These are phyloP conservation scores for Megatriorchis doriae DNA, from an alignment of 2,113 vertebrate species.

Conservation along the genomic window DNA sequence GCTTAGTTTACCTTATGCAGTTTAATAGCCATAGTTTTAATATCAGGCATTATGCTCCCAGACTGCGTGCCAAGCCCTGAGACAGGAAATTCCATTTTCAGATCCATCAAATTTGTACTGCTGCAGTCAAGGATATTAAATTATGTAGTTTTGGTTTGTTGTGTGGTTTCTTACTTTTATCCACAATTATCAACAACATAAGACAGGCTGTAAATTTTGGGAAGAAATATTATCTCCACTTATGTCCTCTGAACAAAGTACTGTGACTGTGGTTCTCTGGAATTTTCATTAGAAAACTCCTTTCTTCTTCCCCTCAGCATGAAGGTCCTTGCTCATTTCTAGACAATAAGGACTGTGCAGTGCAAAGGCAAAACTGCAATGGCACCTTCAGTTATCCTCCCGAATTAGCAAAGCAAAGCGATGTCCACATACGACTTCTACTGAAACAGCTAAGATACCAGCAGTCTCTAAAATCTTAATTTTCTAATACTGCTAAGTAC, in stretches of 20 bases:
- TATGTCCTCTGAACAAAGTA: not conserved
- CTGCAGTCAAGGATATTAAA: not conserved
- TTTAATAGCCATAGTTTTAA: not conserved
- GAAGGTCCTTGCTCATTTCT: not conserved
- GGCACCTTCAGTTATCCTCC: not conserved
- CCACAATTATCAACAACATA: not conserved
- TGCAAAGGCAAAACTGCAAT: not conserved
- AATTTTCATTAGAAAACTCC: not conserved
- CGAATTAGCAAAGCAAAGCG: not conserved
- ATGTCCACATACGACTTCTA: not conserved
- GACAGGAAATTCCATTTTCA: conserved; percentile 16
- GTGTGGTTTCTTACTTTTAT: not conserved
- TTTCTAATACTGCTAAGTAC: not conserved
- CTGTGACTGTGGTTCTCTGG: not conserved
- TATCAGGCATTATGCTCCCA: not conserved
- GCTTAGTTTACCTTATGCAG: not conserved
- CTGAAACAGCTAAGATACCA: not conserved
- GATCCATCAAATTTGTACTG: not conserved
- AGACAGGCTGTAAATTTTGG: not conserved
- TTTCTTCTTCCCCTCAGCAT: not conserved
- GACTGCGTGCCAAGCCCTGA: not conserved
- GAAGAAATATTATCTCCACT: not conserved
- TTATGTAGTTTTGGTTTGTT: not conserved
- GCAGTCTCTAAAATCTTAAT: not conserved
- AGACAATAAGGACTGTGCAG: not conserved